Percentiles rank a stretch among this genome's conserved stretches.
Evolutionary conservation across 2,888 invertebrate species (phyloP).

Genomic region (Drosophila melanosoma): DNA sequence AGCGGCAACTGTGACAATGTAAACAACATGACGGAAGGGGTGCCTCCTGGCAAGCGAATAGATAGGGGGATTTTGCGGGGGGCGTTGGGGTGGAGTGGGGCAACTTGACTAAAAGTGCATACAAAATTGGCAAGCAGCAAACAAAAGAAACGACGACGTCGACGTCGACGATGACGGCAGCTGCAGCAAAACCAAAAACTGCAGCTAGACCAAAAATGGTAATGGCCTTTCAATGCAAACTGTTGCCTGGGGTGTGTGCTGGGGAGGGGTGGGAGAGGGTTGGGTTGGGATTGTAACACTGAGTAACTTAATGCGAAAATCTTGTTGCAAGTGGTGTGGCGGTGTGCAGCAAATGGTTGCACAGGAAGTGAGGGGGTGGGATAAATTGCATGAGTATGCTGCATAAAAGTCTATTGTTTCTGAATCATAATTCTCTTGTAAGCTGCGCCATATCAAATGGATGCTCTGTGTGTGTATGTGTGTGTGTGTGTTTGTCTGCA

Average conservation of each 20-base stretch:
- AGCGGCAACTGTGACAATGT: slow-evolving; percentile 80
- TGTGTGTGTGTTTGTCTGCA: slow-evolving; percentile 36
- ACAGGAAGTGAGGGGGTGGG: slow-evolving; percentile 8
- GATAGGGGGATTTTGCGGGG: background rate
- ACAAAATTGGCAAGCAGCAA: slow-evolving; percentile 75
- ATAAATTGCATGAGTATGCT: slow-evolving; percentile 26
- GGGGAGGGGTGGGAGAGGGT: too few species aligned
- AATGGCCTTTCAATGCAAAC: slow-evolving; percentile 70
- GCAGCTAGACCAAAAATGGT: slow-evolving; percentile 73
- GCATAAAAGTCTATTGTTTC: slow-evolving; percentile 81
- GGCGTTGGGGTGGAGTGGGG: background rate
- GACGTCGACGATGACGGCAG: background rate
- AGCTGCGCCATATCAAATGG: slow-evolving; percentile 56
- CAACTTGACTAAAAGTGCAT: slow-evolving; percentile 70
- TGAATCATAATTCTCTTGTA: slow-evolving; percentile 80
- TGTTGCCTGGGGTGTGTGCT: slow-evolving; percentile 7
- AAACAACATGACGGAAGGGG: slow-evolving; percentile 68
- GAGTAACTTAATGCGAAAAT: slow-evolving; percentile 76
- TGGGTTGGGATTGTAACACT: background rate
- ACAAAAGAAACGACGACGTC: slow-evolving; percentile 69
- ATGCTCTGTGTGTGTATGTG: background rate
- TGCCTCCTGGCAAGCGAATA: background rate
- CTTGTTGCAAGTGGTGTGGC: slow-evolving; percentile 71
- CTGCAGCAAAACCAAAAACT: slow-evolving; percentile 66
- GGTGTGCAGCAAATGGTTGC: slow-evolving; percentile 63